Conservation (phyloP, 2,888 invertebrate species). For the Tanypteryx hageni region DNA sequence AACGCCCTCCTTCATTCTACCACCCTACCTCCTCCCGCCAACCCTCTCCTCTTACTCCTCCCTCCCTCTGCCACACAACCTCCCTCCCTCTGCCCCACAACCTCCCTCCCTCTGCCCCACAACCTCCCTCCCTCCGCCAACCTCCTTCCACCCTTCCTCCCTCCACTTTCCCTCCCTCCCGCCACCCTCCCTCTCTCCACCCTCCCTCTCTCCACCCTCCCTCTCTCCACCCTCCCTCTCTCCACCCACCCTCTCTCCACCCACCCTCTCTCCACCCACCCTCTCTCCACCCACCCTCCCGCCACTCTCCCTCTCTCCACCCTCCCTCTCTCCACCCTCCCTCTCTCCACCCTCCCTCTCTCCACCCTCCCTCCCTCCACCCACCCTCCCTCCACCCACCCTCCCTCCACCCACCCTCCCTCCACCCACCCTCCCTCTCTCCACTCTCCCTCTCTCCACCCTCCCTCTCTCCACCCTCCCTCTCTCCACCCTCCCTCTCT, state of each 20-base stretch:
- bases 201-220: not conserved
- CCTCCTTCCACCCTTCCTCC: not conserved
- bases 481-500: not conserved
- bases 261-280: not conserved
- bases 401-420: not conserved
- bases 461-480: not conserved
- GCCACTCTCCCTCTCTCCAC: not conserved
- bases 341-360: not conserved
- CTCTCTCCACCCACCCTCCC: not conserved
- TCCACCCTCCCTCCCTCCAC: not conserved
- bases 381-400: not conserved
- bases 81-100: not conserved
- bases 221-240: not conserved
- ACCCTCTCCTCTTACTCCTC: not conserved
- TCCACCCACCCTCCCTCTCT: not conserved
- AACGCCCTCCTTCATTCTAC: not conserved
- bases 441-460: not conserved
- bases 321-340: not conserved
- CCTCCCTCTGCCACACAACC: not conserved
- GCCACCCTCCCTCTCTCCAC: not conserved
- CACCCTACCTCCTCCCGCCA: not conserved
- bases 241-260: no score
- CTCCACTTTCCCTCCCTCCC: not conserved
- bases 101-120: not conserved
- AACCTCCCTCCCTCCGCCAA: not conserved